phyloP scores from a whole-genome alignment of 2,113 vertebrate genomes.

The Entelurus aequoreus region DNA sequence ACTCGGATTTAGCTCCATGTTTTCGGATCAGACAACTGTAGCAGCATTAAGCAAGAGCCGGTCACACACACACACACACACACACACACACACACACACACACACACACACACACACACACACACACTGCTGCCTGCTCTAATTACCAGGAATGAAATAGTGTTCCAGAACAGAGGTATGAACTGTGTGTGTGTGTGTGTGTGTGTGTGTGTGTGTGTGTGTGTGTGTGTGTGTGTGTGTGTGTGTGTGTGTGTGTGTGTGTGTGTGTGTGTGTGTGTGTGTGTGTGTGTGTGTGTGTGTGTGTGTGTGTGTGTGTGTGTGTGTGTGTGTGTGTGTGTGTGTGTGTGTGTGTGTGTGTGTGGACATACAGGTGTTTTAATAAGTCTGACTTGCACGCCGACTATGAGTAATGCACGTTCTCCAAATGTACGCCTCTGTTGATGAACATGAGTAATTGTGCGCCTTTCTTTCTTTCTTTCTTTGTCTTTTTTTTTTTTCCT shows the following conservation, averaged over 20 bases:
- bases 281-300: constrained; percentile 2
- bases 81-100: neutral
- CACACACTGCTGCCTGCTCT: no score
- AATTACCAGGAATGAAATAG: constrained; percentile 26
- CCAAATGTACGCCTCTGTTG: neutral
- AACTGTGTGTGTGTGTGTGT: neutral
- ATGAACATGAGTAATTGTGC: constrained; percentile 36
- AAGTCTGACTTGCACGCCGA: constrained; percentile 18
- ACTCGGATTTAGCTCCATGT: constrained; percentile 39
- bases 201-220: no score
- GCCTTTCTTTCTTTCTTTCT: neutral
- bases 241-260: constrained; percentile 19
- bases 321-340: no score
- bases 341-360: no score
- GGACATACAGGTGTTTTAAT: constrained; percentile 53
- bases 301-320: constrained; percentile 15
- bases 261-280: no score
- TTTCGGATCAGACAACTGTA: constrained; percentile 43
- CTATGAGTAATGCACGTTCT: constrained; percentile 18
- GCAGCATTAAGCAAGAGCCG: constrained; percentile 37
- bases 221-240: constrained; percentile 2
- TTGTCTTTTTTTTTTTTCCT: neutral
- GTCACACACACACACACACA: constrained; percentile 22
- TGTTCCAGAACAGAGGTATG: constrained; percentile 42
- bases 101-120: no score